Evolutionary conservation across 2,797 vertebrate species (phyloP), one percentile per base, ranked within the genome.

Genomic region (Alauda arvensis): DNA sequence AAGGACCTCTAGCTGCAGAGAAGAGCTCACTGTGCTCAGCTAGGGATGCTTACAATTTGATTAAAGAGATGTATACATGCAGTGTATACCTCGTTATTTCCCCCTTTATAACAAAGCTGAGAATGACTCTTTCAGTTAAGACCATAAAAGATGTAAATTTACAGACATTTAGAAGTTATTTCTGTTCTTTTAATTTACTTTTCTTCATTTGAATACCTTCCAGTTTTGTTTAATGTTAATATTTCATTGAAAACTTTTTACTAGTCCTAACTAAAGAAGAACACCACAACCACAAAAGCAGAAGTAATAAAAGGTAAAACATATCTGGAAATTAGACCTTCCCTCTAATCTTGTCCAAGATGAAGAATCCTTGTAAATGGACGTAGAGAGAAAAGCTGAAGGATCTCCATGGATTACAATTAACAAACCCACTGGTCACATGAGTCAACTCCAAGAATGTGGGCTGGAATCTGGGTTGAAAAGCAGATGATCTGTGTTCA

Each of bases 181-280:
- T 84, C 3, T 76, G 8, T 19, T 81, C 25, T 85, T 78, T 72
- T 5, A 46, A 53, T 48, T 63, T 45, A 5, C 12, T 60, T 89
- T 81, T 66, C 37, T 85, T 56, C 49, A 10, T 45, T 57, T 14
- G 21, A 39, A 40, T 55, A 55, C 4, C 5, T 61, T 53, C 57
- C 26, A 5, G 3, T n/a, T 89, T 45, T 46, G 8, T 60, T 84
- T 65, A 84, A 68, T 14, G 5, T 45, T 65, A 68, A 2, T 8
- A 48, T 71, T 88, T 65, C 1, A 34, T 42, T 46, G 49, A 82
- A 78, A 93, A 87, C 21, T 23, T 82, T 28, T 77, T 92, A 39
- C 24, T 52, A 70, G 5, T 24, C 24, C 40, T 74, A 45, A 69
- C 31, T 33, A 57, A 67, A 45, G 23, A 69, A 33, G 8, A 89